Conservation (phyloP, 2,797 vertebrate genomes). For the Dermochelys coriacea region DNA sequence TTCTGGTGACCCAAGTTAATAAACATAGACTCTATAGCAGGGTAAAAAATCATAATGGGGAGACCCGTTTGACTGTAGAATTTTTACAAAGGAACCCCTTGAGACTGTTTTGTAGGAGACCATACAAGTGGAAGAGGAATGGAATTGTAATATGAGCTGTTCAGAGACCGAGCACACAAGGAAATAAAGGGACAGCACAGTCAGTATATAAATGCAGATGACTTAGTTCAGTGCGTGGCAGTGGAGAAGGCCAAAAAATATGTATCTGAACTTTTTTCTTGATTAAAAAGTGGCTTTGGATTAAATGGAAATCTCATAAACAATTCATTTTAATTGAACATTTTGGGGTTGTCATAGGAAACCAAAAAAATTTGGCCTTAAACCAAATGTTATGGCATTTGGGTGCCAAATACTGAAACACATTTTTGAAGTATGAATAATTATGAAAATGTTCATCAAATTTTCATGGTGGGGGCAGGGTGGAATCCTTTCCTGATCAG, state of each 20-base stretch:
- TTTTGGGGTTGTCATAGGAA: neutral
- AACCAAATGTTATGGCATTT: neutral
- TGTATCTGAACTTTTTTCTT: neutral
- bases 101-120: neutral
- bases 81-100: rapidly evolving
- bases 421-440: neutral
- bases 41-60: neutral
- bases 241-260: neutral
- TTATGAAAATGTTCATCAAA: neutral
- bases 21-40: neutral
- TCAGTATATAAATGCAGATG: neutral
- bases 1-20: neutral
- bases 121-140: rapidly evolving
- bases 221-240: neutral
- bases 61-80: neutral
- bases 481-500: neutral
- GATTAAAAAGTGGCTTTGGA: neutral
- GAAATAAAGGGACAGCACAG: neutral
- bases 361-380: neutral
- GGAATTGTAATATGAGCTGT: neutral
- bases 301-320: neutral
- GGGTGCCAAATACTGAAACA: neutral
- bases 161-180: neutral
- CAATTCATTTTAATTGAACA: neutral
- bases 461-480: neutral